Evolutionary conservation across 2,113 vertebrate species (phyloP).

Genomic region (Thunnus maccoyii): DNA sequence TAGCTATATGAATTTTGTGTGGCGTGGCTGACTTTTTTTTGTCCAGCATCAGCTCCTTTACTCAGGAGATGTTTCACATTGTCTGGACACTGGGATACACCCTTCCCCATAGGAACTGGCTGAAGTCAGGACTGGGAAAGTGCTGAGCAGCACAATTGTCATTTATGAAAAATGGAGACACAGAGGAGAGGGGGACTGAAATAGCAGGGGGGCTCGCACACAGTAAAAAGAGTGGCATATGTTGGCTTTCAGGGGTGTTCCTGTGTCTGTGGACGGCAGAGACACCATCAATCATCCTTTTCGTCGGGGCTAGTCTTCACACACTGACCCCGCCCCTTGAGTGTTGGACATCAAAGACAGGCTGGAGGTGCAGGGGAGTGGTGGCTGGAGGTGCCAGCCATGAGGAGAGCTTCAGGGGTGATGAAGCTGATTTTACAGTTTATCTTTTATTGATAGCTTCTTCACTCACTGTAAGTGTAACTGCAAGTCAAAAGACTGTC

Average conservation of each 20-base stretch:
- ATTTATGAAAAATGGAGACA: slow-evolving; percentile 82
- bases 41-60: slow-evolving; percentile 35
- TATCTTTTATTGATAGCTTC: slow-evolving; percentile 1
- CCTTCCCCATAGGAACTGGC: slow-evolving; percentile 28
- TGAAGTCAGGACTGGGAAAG: slow-evolving; percentile 73
- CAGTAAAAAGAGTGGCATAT: slow-evolving; percentile 62
- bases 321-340: slow-evolving; percentile 79
- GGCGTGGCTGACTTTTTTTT: background rate
- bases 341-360: slow-evolving; percentile 70
- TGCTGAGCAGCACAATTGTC: slow-evolving; percentile 72
- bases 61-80: slow-evolving; percentile 25
- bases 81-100: slow-evolving; percentile 46
- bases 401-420: slow-evolving; percentile 17
- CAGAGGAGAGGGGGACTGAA: slow-evolving; percentile 62
- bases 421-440: slow-evolving; percentile 16
- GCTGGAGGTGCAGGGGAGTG: slow-evolving; percentile 39
- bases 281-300: slow-evolving; percentile 83
- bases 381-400: slow-evolving; percentile 4
- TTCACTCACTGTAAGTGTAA: background rate
- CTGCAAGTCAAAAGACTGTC: background rate
- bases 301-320: slow-evolving; percentile 83
- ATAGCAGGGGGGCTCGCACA: slow-evolving; percentile 61
- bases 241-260: slow-evolving; percentile 76
- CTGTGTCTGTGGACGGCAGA: slow-evolving; percentile 57
- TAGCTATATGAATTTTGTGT: background rate